A percentile compares a stretch with the other conserved stretches of the same genome.
Evolutionary conservation across 2,888 invertebrate species (phyloP).

Genomic region (Rhagium mordax): DNA sequence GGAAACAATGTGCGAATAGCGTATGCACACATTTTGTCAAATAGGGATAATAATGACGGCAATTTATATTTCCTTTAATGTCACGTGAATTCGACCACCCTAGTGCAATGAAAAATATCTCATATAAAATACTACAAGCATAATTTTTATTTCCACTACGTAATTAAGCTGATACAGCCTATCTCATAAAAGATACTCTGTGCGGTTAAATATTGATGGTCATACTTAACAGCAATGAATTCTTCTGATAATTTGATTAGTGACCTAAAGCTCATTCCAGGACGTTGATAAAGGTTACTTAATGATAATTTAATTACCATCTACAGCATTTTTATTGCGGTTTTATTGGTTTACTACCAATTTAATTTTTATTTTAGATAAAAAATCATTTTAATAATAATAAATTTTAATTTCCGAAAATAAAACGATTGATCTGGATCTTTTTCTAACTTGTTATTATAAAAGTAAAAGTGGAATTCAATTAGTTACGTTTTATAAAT

Average conservation of each 20-base stretch:
- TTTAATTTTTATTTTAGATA: conserved; percentile 18
- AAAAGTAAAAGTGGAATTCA: too few relatives aligned
- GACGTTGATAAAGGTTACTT: conserved; percentile 21
- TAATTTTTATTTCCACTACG: background rate
- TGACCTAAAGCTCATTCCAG: conserved; percentile 6
- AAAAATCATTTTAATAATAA: background rate
- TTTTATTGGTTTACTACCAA: conserved; percentile 14
- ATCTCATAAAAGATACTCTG: conserved; percentile 10
- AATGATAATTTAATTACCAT: conserved; percentile 21
- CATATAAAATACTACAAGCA: background rate
- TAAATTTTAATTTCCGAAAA: background rate
- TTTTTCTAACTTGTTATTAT: too few relatives aligned
- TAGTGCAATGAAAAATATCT: conserved; percentile 1
- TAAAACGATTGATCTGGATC: too few relatives aligned
- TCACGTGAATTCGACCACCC: conserved; percentile 10
- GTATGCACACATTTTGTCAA: too few relatives aligned
- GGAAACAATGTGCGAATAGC: too few relatives aligned
- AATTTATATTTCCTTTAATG: background rate
- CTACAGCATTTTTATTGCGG: conserved; percentile 24
- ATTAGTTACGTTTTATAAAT: too few relatives aligned
- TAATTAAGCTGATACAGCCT: conserved; percentile 21
- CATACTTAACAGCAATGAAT: conserved; percentile 20
- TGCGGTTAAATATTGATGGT: conserved; percentile 13
- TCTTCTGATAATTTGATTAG: conserved; percentile 11
- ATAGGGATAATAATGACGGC: too few relatives aligned